Conservation (phyloP, 2,113 vertebrate species). For the Beaufortia kweichowensis region DNA sequence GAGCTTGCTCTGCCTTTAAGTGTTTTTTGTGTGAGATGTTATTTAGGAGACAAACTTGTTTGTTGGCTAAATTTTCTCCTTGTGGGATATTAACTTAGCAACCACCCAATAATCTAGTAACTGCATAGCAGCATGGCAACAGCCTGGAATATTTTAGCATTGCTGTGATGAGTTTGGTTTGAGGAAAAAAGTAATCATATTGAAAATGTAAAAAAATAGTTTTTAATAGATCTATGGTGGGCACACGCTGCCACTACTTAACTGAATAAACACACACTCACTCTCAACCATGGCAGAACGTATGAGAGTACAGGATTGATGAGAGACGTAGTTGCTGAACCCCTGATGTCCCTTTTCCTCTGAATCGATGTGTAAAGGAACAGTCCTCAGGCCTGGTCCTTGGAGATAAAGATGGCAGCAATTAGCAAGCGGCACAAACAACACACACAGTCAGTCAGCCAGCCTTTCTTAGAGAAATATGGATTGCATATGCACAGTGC, state of each 20-base stretch:
- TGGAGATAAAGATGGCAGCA: slow-evolving; percentile 61
- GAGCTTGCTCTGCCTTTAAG: slow-evolving; percentile 3
- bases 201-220: no score
- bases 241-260: no score
- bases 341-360: slow-evolving; percentile 50
- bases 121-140: no score
- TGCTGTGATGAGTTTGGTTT: no score
- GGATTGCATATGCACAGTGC: slow-evolving; percentile 11
- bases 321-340: slow-evolving; percentile 23
- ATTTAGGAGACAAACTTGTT: slow-evolving; percentile 44
- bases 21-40: slow-evolving; percentile 49
- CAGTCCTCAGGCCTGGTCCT: slow-evolving; percentile 56
- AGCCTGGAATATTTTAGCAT: no score
- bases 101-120: no score
- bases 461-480: slow-evolving; percentile 7
- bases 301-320: slow-evolving; percentile 6
- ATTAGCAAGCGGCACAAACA: slow-evolving; percentile 52
- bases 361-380: slow-evolving; percentile 42
- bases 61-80: not conserved
- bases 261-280: no score
- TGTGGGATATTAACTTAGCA: not conserved
- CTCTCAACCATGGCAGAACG: slow-evolving; percentile 18
- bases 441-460: slow-evolving; percentile 21
- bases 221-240: no score
- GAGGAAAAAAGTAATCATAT: no score